Percentiles rank a stretch among this genome's conserved stretches.
Conservation (phyloP, 2,888 invertebrate species). For the Heliconius ismenius region DNA sequence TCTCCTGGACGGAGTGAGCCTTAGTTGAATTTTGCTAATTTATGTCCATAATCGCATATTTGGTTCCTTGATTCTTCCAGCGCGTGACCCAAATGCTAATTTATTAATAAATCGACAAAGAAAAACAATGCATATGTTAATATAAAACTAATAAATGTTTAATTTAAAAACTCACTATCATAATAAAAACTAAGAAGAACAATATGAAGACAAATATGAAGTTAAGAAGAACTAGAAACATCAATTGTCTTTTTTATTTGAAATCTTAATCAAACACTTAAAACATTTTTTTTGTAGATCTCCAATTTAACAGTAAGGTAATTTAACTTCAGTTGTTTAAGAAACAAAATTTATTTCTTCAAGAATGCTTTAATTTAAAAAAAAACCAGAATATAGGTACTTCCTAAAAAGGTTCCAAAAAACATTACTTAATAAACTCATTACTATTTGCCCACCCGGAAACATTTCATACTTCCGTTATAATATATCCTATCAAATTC, state of each 20-base stretch:
- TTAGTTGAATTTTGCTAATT: background rate
- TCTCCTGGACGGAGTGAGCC: too few relatives aligned
- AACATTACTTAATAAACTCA: background rate
- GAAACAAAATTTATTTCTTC: background rate
- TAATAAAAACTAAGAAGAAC: too few relatives aligned
- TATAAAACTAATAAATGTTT: too few relatives aligned
- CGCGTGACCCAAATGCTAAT: background rate
- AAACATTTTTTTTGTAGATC: too few relatives aligned
- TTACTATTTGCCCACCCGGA: background rate
- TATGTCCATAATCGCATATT: background rate
- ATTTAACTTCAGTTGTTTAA: background rate
- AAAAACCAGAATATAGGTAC: background rate
- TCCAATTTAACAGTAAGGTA: too few relatives aligned
- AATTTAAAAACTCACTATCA: too few relatives aligned
- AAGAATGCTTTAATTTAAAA: background rate
- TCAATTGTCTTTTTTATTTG: too few relatives aligned
- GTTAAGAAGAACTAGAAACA: too few relatives aligned
- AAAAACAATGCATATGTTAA: background rate
- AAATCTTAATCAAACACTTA: too few relatives aligned
- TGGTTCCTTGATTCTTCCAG: background rate
- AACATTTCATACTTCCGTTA: background rate
- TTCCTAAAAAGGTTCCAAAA: background rate
- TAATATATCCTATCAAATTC: background rate
- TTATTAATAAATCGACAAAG: background rate
- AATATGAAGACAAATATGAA: too few relatives aligned